Percentiles rank a stretch among this genome's conserved stretches.
These are phyloP conservation scores for Strongylocentrotus purpuratus DNA, from an alignment of 35 echinoderm and acorn worm genomes.

Conservation along the genomic window DNA sequence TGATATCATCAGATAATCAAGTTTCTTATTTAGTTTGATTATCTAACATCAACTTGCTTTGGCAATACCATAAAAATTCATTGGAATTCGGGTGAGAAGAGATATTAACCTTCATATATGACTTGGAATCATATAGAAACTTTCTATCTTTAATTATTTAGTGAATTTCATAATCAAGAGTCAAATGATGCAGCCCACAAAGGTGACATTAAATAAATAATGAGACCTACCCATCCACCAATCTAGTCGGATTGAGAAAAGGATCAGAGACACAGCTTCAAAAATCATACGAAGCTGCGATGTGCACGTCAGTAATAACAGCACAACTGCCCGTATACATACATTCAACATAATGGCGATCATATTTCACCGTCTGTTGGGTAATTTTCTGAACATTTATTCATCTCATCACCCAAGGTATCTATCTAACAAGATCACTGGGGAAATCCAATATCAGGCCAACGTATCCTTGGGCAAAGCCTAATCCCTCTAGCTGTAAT, in stretches of 20 bases:
- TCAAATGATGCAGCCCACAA: background rate
- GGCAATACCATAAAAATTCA: too few species aligned
- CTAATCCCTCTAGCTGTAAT: background rate
- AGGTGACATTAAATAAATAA: background rate
- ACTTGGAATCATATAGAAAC: too few species aligned
- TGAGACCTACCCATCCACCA: background rate
- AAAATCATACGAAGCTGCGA: background rate
- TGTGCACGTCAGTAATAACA: background rate
- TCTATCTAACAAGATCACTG: background rate
- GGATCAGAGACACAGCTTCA: background rate
- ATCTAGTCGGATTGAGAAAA: background rate
- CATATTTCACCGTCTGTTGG: constrained; percentile 9
- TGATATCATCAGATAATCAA: too few species aligned
- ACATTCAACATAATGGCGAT: background rate
- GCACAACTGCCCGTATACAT: background rate
- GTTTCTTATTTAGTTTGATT: too few species aligned
- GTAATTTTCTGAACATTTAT: constrained; percentile 5
- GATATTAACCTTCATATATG: too few species aligned
- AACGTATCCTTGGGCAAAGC: background rate
- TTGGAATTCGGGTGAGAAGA: too few species aligned
- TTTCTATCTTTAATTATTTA: background rate
- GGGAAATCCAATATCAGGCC: constrained; percentile 8
- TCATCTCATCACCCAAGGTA: background rate
- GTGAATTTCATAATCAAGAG: background rate
- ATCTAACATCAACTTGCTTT: too few species aligned